Conservation (phyloP, 2,888 invertebrate genomes). For the Pseudanteris insignis region DNA sequence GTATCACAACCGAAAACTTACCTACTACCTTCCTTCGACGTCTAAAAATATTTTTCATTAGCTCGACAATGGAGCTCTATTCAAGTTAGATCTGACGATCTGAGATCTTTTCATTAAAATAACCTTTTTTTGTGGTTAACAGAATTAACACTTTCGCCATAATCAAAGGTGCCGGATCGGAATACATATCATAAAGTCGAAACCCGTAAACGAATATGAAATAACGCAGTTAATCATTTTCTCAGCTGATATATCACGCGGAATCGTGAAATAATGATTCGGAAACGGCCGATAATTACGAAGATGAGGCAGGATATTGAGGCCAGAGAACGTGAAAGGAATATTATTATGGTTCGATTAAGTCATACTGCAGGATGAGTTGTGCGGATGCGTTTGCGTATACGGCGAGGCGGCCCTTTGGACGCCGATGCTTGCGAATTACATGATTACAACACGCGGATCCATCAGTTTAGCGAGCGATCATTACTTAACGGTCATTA, state of each 20-base stretch:
- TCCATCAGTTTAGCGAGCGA: slow-evolving; percentile 50
- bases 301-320: slow-evolving; percentile 49
- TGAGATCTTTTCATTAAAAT: slow-evolving; percentile 1
- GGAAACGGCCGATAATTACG: slow-evolving; percentile 56
- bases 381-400: slow-evolving; percentile 36
- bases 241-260: slow-evolving; percentile 27
- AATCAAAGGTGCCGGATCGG: slow-evolving; percentile 5
- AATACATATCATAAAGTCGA: slow-evolving; percentile 13
- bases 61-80: too few species aligned
- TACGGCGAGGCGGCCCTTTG: slow-evolving; percentile 31
- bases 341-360: slow-evolving; percentile 58
- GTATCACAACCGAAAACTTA: too few species aligned
- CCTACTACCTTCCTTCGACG: too few species aligned
- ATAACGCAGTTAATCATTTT: slow-evolving; percentile 23
- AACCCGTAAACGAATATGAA: slow-evolving; percentile 15
- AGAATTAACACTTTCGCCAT: slow-evolving; percentile 18
- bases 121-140: slow-evolving; percentile 3
- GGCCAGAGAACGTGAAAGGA: slow-evolving; percentile 39
- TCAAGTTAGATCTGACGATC: too few species aligned
- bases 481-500: slow-evolving; percentile 62
- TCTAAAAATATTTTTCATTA: too few species aligned
- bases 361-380: slow-evolving; percentile 50
- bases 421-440: slow-evolving; percentile 52
- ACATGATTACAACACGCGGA: slow-evolving; percentile 56
- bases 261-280: slow-evolving; percentile 40